Base-by-base conservation (phyloP, 2,113 vertebrate species). In the Rhegmatorhina hoffmannsi region DNA sequence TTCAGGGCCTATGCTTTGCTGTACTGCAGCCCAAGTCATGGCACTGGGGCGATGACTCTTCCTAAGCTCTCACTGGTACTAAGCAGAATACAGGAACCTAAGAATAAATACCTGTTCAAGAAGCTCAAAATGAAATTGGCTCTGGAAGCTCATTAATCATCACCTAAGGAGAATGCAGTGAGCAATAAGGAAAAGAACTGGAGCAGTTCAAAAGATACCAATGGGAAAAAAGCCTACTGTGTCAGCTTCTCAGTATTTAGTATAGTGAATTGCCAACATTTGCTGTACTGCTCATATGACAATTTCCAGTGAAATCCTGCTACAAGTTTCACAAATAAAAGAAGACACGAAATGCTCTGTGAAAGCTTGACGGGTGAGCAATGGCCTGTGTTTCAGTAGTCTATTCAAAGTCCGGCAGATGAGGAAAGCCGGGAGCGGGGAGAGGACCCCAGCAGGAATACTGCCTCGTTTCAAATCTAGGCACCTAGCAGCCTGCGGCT, bases 91-190 rank as follows among this genome's bases (percentile, higher is more conserved):
- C 23, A 11, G 2, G 6, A 93, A 60, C 44, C 76, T 43, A 53
- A 53, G 58, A 88, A 88, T 38, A 80, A 88, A 87, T 4, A 68
- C 29, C 43, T 8, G 1, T 69, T 93, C 28, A 29, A 90, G 73
- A 92, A n/a, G 80, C 89, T 84, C 47, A 66, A 40, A 84, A 73
- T 81, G 58, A 40, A 94, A 81, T 21, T 67, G 76, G 86, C 86
- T 93, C 89, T 72, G 52, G 72, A 92, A 38, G 38, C 73, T 87
- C 68, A 92, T 84, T 90, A 90, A 78, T 77, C 83, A 88, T n/a
- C 86, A 77, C 64, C 38, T 68, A 38, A 70, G 72, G 68, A 89
- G 46, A 74, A 59, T 44, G 59, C 20, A 63, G 59, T 11, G 29
- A 93, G 52, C 76, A 89, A 7, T 44, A 81, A 74, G 34, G 31